These are phyloP conservation scores for Sebastes alutus DNA, from an alignment of 2,797 vertebrate species.

Conservation along the genomic window DNA sequence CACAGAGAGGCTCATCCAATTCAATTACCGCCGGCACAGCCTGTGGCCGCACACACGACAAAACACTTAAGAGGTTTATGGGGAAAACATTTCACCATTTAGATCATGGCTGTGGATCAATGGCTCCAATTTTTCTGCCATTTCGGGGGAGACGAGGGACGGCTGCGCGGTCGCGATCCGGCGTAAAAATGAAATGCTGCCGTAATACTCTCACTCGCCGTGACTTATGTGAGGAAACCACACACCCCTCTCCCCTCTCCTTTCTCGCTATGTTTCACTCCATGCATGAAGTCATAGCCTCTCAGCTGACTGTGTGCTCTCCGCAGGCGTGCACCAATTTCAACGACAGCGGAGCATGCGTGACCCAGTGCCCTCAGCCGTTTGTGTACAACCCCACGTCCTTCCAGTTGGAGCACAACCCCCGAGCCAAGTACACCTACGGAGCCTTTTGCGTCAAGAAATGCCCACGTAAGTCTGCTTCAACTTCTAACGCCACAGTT, in stretches of 20 bases:
- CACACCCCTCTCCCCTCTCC: not conserved
- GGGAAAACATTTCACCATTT: constrained; percentile 75
- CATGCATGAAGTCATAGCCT: not conserved
- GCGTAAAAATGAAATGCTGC: constrained; percentile 67
- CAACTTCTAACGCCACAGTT: not conserved
- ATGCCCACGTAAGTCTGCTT: constrained; percentile 91
- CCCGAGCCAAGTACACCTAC: constrained; percentile 96
- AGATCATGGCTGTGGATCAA: constrained; percentile 68
- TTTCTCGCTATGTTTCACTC: not conserved
- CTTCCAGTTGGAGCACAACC: constrained; percentile 95
- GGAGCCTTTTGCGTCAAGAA: constrained; percentile 98
- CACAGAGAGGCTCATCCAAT: constrained; percentile 67
- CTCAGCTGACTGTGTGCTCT: constrained; percentile 2
- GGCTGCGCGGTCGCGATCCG: not conserved
- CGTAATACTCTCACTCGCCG: constrained; percentile 33
- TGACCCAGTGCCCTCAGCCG: constrained; percentile 96
- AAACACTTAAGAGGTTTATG: constrained; percentile 75
- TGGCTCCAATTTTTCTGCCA: constrained; percentile 70
- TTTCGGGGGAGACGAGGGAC: constrained; percentile 37
- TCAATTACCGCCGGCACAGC: constrained; percentile 70
- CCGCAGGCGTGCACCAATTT: constrained; percentile 90
- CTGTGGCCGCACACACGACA: constrained; percentile 44
- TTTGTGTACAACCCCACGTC: constrained; percentile 97
- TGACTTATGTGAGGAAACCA: constrained; percentile 28
- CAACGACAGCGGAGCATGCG: constrained; percentile 96